These are phyloP conservation scores for Artibeus jamaicensis DNA, from an alignment of 2,797 vertebrate species.

Conservation along the genomic window DNA sequence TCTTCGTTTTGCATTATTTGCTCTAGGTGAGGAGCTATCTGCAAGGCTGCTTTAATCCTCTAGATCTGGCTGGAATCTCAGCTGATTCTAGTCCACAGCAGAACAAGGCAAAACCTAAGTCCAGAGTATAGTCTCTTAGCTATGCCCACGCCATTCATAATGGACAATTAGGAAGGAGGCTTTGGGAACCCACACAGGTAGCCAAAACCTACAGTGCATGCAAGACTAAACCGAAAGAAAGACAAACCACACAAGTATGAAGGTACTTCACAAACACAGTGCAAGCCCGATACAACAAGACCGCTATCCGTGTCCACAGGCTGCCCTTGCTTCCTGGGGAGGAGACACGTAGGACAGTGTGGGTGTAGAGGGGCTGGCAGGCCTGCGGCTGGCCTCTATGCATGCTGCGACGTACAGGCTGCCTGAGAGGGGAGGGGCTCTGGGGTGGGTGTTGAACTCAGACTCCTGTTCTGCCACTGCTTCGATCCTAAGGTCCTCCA, in stretches of 20 bases:
- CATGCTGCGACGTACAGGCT: neutral
- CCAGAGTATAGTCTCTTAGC: conserved; percentile 34
- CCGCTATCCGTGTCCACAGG: conserved; percentile 67
- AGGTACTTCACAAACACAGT: conserved; percentile 72
- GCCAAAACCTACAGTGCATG: conserved; percentile 64
- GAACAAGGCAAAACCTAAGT: conserved; percentile 41
- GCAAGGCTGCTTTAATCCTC: conserved; percentile 39
- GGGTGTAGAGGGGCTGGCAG: neutral
- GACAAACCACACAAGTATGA: conserved; percentile 57
- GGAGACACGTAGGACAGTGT: neutral
- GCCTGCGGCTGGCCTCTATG: neutral
- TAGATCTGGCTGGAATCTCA: neutral
- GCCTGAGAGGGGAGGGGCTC: neutral
- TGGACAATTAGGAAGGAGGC: conserved; percentile 45
- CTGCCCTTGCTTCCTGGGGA: neutral
- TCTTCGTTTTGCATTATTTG: neutral
- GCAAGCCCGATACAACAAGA: conserved; percentile 78
- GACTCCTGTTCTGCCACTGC: neutral
- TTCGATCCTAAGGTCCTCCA: neutral
- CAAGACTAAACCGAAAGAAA: conserved; percentile 65
- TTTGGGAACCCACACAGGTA: conserved; percentile 50
- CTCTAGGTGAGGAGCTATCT: conserved; percentile 7
- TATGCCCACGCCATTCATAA: conserved; percentile 14
- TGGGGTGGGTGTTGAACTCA: neutral
- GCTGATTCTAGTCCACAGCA: conserved; percentile 20